A percentile compares a stretch with the other conserved stretches of the same genome.
Evolutionary conservation across 2,888 invertebrate genomes (phyloP).

Genomic region (Hypselothyrea guttata): DNA sequence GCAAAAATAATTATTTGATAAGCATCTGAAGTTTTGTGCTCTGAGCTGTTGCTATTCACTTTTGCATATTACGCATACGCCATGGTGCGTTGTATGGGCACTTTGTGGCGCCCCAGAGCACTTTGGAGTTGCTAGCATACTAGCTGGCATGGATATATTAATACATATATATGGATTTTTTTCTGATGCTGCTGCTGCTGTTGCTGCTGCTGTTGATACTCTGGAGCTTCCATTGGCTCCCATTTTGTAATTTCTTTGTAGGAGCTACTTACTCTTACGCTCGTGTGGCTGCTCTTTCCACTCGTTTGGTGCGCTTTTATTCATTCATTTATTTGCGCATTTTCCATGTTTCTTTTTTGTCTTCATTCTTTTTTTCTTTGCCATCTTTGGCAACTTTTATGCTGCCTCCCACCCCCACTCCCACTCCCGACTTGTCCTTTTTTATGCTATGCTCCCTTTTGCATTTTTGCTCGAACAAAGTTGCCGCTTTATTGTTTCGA

Average conservation of each 20-base stretch:
- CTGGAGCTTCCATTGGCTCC: slow-evolving; percentile 14
- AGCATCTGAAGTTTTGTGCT: slow-evolving; percentile 10
- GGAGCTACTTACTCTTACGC: slow-evolving; percentile 31
- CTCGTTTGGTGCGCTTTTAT: slow-evolving; percentile 63
- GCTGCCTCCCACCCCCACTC: slow-evolving; percentile 3
- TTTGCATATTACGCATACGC: slow-evolving; percentile 68
- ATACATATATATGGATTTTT: slow-evolving; percentile 65
- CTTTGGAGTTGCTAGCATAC: slow-evolving; percentile 27
- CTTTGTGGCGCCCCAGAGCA: slow-evolving; percentile 34
- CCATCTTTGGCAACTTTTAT: slow-evolving; percentile 58
- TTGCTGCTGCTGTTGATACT: too few relatives aligned
- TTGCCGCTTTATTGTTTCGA: slow-evolving; percentile 81
- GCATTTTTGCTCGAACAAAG: slow-evolving; percentile 67
- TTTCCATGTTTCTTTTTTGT: slow-evolving; percentile 57
- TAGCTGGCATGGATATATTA: slow-evolving; percentile 72
- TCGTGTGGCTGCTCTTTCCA: slow-evolving; percentile 5
- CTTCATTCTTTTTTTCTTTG: slow-evolving; percentile 24
- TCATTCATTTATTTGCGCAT: slow-evolving; percentile 79
- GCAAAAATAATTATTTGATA: slow-evolving; percentile 29
- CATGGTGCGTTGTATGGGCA: slow-evolving; percentile 24
- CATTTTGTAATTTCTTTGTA: slow-evolving; percentile 51
- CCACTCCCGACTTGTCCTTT: slow-evolving; percentile 10
- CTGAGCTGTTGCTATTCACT: slow-evolving; percentile 15
- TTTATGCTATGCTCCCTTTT: slow-evolving; percentile 55
- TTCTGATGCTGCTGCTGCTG: slow-evolving; percentile 26